Conservation (phyloP, 2,888 invertebrate genomes). For the Athalia cordata region DNA sequence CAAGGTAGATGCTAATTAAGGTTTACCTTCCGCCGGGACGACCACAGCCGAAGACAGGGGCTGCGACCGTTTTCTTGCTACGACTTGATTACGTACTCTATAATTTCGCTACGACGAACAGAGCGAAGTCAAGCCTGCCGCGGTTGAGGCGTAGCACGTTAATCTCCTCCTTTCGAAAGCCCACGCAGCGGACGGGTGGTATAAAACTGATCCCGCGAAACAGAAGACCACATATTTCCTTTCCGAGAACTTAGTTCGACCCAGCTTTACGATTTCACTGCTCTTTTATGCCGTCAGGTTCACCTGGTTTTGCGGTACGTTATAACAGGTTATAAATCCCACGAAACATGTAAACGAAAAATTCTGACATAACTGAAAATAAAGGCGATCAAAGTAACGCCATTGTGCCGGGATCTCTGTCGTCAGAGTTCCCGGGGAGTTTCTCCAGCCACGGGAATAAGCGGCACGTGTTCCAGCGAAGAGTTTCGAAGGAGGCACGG, state of each 20-base stretch:
- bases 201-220: conserved; percentile 7
- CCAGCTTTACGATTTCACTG: background rate
- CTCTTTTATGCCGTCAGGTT: background rate
- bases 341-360: no score
- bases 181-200: background rate
- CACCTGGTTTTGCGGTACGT: no score
- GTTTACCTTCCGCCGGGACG: conserved; percentile 16
- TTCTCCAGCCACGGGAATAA: background rate
- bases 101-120: background rate
- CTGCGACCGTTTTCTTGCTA: background rate
- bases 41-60: background rate
- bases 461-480: background rate
- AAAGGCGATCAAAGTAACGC: no score
- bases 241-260: background rate
- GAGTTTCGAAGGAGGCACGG: conserved; percentile 5
- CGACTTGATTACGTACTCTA: conserved; percentile 19
- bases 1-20: conserved; percentile 16
- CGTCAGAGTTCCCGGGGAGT: no score
- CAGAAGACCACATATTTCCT: conserved; percentile 9
- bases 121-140: background rate
- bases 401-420: no score
- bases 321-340: no score
- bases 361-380: no score
- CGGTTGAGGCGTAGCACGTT: conserved; percentile 3
- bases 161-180: conserved; percentile 7